A percentile compares a stretch with the other conserved stretches of the same genome.
phyloP scores from a whole-genome alignment of 2,888 invertebrate species.

The Temnothorax rugatulus region DNA sequence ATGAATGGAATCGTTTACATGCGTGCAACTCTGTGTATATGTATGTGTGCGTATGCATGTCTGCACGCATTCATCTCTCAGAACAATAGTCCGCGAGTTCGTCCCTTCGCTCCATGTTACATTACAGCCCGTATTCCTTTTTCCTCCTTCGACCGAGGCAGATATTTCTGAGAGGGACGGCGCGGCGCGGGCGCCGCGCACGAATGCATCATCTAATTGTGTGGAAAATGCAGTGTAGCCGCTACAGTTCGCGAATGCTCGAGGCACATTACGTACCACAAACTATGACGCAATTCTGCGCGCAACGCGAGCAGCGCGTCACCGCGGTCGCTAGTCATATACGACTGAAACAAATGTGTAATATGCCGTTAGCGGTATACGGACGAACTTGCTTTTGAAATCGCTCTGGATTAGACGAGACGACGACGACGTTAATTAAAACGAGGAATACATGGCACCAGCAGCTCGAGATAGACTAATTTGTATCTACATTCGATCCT shows the following conservation, averaged over 20 bases:
- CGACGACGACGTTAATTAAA: conserved; percentile 63
- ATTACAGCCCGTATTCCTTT: conserved; percentile 12
- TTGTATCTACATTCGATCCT: neutral
- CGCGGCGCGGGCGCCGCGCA: neutral
- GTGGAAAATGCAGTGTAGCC: conserved; percentile 61
- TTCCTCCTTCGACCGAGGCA: neutral
- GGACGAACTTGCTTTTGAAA: conserved; percentile 3
- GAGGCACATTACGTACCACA: conserved; percentile 7
- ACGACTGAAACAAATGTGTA: neutral
- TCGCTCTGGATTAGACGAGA: neutral
- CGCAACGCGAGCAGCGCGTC: neutral
- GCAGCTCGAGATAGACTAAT: neutral
- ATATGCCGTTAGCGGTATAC: neutral
- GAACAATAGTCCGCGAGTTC: conserved; percentile 72
- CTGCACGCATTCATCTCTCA: conserved; percentile 73
- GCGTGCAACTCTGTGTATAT: neutral
- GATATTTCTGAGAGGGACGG: conserved; percentile 44
- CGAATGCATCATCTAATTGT: conserved; percentile 74
- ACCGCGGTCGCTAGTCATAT: conserved; percentile 49
- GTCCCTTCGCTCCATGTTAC: conserved; percentile 35
- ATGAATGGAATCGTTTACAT: conserved; percentile 32
- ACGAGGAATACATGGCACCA: neutral
- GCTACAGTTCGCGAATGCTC: conserved; percentile 24
- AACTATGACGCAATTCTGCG: conserved; percentile 3
- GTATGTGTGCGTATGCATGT: conserved; percentile 51